Evolutionary conservation across 2,888 invertebrate species (phyloP), one percentile per base, ranked within the genome.

Genomic region (Amitus sp.): DNA sequence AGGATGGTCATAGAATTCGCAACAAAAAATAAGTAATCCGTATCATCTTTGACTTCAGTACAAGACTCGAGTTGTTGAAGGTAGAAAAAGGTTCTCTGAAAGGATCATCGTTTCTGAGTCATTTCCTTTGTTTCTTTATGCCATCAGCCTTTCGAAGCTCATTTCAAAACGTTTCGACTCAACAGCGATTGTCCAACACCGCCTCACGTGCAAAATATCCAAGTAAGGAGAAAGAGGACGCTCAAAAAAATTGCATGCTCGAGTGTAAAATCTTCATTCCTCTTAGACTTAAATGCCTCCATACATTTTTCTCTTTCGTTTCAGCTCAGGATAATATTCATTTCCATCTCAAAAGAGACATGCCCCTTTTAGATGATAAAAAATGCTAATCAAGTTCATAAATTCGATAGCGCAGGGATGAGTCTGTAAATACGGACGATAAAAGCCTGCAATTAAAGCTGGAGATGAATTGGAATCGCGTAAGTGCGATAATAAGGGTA

Each of bases 401-500:
- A 33, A 33, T 33, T n/a, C n/a, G 33, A 4, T 12, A 3, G 27
- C 9, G 5, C 27, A 4, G 10, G 10, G 2, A 10, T 37, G 45
- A 28, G 50, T 50, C 50, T 50, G 42, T 51, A 51, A 57, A 27
- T 50, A 42, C 45, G 27, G 23, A 27, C 48, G 39, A 50, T 23
- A 30, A 47, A 37, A 37, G 37, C 37, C 3, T 13, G 13, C 37
- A 15, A 37, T 43, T 48, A 47, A 52, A 28, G 58, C 52, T 15
- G 13, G 6, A n/a, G 47, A 55, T 55, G 40, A 57, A 62, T 53
- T 45, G 48, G 9, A 19, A 54, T 50, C 19, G 54, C 48, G 56
- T 17, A 27, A 30, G 46, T 48, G 52, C 60, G 56, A 62, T 67
- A 67, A 66, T 62, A 63, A 55, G 59, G 63, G 48, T 40, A 50